Evolutionary conservation across 2,888 invertebrate genomes (phyloP), one percentile per base, ranked within the genome.

Genomic region (Argynnis bischoffii): DNA sequence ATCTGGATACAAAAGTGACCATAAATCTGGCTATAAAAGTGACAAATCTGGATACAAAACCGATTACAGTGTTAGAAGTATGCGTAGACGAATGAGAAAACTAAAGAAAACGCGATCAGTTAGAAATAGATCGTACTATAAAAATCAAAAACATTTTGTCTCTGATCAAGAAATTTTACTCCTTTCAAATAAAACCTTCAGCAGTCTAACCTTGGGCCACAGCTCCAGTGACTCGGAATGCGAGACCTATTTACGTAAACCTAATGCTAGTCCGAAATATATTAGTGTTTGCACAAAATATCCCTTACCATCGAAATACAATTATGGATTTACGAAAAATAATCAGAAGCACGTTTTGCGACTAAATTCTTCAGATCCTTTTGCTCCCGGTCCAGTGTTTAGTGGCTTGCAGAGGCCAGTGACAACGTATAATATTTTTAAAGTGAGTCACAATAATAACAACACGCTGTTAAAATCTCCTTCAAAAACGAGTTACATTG

Each of bases 1-100:
- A 14, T 94, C 94, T 1, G 94, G 94, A 8, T 94, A 94, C 75
- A 94, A 94, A 82, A 94, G 93, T 75, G 94, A 94, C 78, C 93
- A 94, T 80, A 94, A 88, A 79, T 93, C 93, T 31, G 93, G 94
- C 61, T 94, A 94, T 73, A 94, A 94, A 80, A 94, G 94, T 77
- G 94, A 94, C 67, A 94, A 94, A 80, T 93, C 93, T 11, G 93
- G 94, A 71, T 94, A 94, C 76, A 94, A 94, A 84, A 94, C 94
- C 57, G 94, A 94, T 78, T 90, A 92, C 70, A 94, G 94, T 73
- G 87, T 90, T 1, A 79, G 92, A 74, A 91, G 89, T 79, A 85
- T 87, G 85, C 85, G 93, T 66, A 82, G 93, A 54, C 88, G 91
- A 73, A 94, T 86, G 80, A 85, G 89, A 70, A 93, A 93, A 79